phyloP scores from a whole-genome alignment of 2,888 invertebrate genomes.

The Xestia rhomboidea region DNA sequence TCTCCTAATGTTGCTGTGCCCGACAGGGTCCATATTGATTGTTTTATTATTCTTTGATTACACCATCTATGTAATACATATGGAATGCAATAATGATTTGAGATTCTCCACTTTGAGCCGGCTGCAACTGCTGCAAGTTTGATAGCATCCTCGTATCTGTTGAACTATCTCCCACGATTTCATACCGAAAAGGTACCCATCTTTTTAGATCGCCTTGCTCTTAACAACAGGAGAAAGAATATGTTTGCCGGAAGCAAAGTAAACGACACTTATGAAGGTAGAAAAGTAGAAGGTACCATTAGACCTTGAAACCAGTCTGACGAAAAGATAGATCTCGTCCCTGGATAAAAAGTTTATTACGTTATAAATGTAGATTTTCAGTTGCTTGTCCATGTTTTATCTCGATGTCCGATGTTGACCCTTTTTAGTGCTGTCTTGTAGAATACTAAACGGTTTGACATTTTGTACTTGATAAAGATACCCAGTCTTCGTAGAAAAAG shows the following conservation, averaged over 20 bases:
- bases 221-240: neutral
- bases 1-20: no score
- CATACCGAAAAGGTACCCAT: neutral
- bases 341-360: conserved; percentile 16
- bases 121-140: neutral
- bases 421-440: conserved; percentile 8
- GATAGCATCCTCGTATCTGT: neutral
- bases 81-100: no score
- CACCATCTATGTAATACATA: no score
- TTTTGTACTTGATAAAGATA: neutral
- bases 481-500: no score
- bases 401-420: neutral
- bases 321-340: neutral
- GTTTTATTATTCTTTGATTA: no score
- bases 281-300: neutral
- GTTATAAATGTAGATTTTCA: neutral
- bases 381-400: conserved; percentile 6
- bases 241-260: neutral
- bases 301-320: neutral
- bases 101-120: no score
- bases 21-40: no score
- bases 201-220: neutral
- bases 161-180: neutral
- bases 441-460: conserved; percentile 16
- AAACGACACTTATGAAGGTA: neutral